phyloP scores from a whole-genome alignment of 2,113 vertebrate genomes.

The Ameiurus melas region DNA sequence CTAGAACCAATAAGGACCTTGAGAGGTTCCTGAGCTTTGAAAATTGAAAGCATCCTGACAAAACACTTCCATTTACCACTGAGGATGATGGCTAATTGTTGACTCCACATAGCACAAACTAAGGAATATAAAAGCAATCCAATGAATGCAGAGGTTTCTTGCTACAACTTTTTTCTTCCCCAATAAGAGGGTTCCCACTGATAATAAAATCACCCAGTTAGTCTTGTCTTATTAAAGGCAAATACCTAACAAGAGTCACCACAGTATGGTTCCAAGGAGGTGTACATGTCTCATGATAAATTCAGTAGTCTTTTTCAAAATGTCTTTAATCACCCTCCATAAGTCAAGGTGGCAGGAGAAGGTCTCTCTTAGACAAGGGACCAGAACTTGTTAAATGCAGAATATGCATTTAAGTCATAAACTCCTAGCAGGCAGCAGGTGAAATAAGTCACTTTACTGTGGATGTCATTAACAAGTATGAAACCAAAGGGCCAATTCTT shows the following conservation, averaged over 20 bases:
- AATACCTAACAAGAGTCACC: too few relatives aligned
- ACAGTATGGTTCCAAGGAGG: too few relatives aligned
- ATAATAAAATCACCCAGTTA: background rate
- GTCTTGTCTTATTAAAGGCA: background rate
- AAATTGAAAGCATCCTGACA: background rate
- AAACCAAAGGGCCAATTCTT: background rate
- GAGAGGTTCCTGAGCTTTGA: background rate
- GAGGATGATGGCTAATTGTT: background rate
- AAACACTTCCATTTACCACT: background rate
- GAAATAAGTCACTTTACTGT: constrained; percentile 1
- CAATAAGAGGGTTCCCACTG: background rate
- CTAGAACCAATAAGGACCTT: background rate
- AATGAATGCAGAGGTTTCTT: background rate
- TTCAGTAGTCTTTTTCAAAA: background rate
- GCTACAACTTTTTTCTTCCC: background rate
- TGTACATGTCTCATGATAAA: background rate
- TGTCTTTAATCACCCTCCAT: background rate
- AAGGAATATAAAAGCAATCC: background rate
- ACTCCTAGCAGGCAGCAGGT: background rate
- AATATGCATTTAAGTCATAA: background rate
- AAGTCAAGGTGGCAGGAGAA: background rate
- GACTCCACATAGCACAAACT: background rate
- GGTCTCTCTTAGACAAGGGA: background rate
- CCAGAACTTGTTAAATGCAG: background rate
- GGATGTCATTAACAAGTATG: background rate